Evolutionary conservation across 1,140 invertebrate species (phyloP).

Genomic region (Atopsyche davidsoni): DNA sequence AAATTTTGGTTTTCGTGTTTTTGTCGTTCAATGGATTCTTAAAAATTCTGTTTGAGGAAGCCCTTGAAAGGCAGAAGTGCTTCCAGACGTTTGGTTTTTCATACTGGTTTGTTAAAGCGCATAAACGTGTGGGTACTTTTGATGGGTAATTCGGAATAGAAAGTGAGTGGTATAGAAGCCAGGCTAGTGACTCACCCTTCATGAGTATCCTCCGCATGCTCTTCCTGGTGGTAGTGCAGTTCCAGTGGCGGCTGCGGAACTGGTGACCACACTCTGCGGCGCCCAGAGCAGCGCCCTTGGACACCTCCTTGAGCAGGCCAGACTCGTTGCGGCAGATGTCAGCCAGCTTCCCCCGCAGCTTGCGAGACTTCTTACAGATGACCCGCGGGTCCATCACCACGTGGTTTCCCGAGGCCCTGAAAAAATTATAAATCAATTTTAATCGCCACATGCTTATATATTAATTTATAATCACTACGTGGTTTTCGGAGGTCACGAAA

Average conservation of each 20-base stretch:
- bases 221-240: slow-evolving; percentile 70
- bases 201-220: slow-evolving; percentile 76
- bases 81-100: too few relatives aligned
- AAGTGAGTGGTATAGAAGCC: background rate
- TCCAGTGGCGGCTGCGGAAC: slow-evolving; percentile 77
- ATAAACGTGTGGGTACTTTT: background rate
- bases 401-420: slow-evolving; percentile 72
- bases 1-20: too few relatives aligned
- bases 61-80: too few relatives aligned
- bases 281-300: slow-evolving; percentile 67
- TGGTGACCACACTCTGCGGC: slow-evolving; percentile 80
- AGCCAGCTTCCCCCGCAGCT: slow-evolving; percentile 65
- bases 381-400: slow-evolving; percentile 81
- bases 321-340: slow-evolving; percentile 73
- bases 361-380: slow-evolving; percentile 72
- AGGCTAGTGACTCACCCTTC: slow-evolving; percentile 56
- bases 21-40: too few relatives aligned
- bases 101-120: too few relatives aligned
- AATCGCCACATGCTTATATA: too few relatives aligned
- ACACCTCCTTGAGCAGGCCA: slow-evolving; percentile 68
- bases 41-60: too few relatives aligned
- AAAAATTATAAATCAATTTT: too few relatives aligned
- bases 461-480: too few relatives aligned
- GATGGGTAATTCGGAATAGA: background rate
- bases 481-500: too few relatives aligned